Conservation (phyloP, 1,140 invertebrate genomes). For the Brachionus asplanchnoidis region DNA sequence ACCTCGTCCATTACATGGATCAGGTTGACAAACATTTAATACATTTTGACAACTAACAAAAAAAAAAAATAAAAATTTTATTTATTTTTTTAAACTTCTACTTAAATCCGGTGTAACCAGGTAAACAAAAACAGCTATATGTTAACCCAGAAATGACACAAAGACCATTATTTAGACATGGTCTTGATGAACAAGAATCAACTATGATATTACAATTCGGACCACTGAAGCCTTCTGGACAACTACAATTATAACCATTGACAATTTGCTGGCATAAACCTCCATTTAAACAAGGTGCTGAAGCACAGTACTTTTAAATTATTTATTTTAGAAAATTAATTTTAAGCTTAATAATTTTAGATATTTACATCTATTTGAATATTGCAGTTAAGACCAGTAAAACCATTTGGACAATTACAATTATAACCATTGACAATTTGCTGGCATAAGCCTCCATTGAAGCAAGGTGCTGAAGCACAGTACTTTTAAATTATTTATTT, state of each 20-base stretch:
- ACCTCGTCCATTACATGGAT: constrained; percentile 26
- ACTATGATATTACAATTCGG: background rate
- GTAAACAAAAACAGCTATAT: background rate
- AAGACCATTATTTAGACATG: constrained; percentile 43
- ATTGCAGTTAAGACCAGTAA: no score
- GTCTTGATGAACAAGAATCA: constrained; percentile 17
- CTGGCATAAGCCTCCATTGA: no score
- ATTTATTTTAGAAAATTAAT: no score
- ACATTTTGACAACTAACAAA: background rate
- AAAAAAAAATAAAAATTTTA: no score
- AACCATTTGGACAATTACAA: no score
- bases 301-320: no score
- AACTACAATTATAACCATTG: constrained; percentile 43
- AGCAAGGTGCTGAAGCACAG: no score
- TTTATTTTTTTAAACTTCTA: background rate
- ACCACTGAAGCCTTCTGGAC: constrained; percentile 44
- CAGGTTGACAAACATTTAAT: constrained; percentile 10
- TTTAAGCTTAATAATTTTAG: no score
- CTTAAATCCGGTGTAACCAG: background rate
- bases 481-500: no score
- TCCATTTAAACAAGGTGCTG: constrained; percentile 43
- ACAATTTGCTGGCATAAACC: background rate
- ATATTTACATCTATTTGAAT: no score
- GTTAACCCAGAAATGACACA: background rate
- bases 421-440: no score